These are phyloP conservation scores for Pharmacophagus antenor DNA, from an alignment of 2,888 invertebrate species.

Conservation along the genomic window DNA sequence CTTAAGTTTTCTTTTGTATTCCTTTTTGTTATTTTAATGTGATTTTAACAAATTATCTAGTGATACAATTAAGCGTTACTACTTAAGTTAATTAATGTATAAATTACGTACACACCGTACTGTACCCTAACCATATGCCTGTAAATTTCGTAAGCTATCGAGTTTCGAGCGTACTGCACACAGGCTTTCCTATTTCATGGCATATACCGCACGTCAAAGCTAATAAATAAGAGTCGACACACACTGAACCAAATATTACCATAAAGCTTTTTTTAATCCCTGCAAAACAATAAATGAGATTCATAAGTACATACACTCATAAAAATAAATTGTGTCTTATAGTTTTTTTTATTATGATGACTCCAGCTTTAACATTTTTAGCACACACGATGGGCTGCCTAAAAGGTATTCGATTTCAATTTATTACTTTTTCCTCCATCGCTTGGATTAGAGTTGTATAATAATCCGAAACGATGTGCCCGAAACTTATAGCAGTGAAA, in stretches of 20 bases:
- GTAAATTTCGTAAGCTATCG: constrained; percentile 11
- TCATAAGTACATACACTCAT: too few species aligned
- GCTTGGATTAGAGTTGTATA: too few species aligned
- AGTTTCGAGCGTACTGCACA: constrained; percentile 18
- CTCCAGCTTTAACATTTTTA: too few species aligned
- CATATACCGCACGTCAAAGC: constrained; percentile 5
- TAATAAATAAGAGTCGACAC: constrained; percentile 1
- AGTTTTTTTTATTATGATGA: too few species aligned
- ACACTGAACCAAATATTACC: too few species aligned
- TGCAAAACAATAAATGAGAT: too few species aligned
- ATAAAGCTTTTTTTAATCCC: too few species aligned
- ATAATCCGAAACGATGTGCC: constrained; percentile 10
- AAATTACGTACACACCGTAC: constrained; percentile 7
- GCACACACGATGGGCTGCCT: too few species aligned
- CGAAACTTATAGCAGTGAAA: constrained; percentile 13
- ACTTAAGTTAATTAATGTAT: constrained; percentile 13
- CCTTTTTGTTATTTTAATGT: not conserved
- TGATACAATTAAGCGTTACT: not conserved
- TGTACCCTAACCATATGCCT: constrained; percentile 1
- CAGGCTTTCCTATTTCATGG: constrained; percentile 17
- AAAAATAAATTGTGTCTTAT: too few species aligned
- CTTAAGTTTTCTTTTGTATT: not conserved
- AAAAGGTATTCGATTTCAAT: too few species aligned
- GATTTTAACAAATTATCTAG: too few species aligned
- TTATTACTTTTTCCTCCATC: not conserved